A percentile compares a stretch with the other conserved stretches of the same genome.
These are phyloP conservation scores for Xiphydria camelus DNA, from an alignment of 2,888 invertebrate genomes.

Conservation along the genomic window DNA sequence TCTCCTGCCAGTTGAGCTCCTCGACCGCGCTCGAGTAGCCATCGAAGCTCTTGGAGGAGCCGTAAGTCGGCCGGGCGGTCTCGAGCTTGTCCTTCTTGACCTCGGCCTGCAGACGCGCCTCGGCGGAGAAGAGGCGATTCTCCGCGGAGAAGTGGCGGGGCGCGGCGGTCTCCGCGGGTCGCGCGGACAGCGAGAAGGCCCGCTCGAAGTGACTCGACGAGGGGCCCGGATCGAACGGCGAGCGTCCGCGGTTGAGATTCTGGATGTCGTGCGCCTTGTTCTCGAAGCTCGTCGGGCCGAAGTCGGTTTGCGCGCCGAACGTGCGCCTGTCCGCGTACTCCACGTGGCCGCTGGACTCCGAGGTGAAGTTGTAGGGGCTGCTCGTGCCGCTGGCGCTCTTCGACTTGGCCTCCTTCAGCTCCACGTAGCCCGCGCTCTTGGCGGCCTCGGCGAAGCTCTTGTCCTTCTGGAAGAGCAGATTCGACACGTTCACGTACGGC, in stretches of 20 bases:
- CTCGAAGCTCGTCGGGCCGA: constrained; percentile 35
- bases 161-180: constrained; percentile 12
- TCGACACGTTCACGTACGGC: constrained; percentile 51
- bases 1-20: constrained; percentile 83
- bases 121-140: constrained; percentile 10
- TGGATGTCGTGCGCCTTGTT: constrained; percentile 29
- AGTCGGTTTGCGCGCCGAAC: constrained; percentile 38
- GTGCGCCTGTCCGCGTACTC: constrained; percentile 46
- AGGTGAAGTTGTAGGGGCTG: constrained; percentile 49
- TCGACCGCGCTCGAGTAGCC: constrained; percentile 47
- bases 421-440: constrained; percentile 48
- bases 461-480: constrained; percentile 49
- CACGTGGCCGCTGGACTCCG: constrained; percentile 53
- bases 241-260: constrained; percentile 24
- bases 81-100: constrained; percentile 55
- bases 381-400: constrained; percentile 29
- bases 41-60: constrained; percentile 51
- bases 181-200: constrained; percentile 37
- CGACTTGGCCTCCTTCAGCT: constrained; percentile 39
- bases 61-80: constrained; percentile 35
- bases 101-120: constrained; percentile 27
- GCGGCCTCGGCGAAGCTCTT: constrained; percentile 44
- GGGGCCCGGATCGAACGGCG: constrained; percentile 36
- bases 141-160: constrained; percentile 4
- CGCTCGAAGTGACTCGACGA: constrained; percentile 36